Conservation (phyloP, 2,113 vertebrate species). For the Zapornia atra region DNA sequence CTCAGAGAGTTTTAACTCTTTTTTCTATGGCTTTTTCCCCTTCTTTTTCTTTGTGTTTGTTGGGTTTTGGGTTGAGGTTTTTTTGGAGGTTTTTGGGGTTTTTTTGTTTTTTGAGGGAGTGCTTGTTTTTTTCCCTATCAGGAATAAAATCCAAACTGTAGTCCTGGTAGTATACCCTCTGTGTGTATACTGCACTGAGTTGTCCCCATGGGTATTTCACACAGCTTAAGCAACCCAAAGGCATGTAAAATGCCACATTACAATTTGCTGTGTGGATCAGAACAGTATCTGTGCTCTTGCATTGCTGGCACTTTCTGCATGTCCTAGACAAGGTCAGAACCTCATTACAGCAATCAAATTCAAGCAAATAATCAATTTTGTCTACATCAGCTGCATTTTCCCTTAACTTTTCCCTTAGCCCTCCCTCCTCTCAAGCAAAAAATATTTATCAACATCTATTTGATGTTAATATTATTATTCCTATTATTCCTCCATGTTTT, state of each 20-base stretch:
- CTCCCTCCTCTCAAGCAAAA: neutral
- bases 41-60: neutral
- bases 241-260: conserved; percentile 15
- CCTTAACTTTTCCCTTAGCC: neutral
- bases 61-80: neutral
- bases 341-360: conserved; percentile 36
- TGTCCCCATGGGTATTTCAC: conserved; percentile 76
- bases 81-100: neutral
- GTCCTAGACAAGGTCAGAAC: conserved; percentile 74
- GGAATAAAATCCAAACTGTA: conserved; percentile 74
- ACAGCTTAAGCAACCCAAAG: conserved; percentile 31
- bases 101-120: neutral
- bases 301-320: conserved; percentile 57
- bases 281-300: conserved; percentile 21
- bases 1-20: conserved; percentile 57
- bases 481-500: neutral
- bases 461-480: neutral
- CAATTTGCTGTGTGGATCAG: conserved; percentile 37
- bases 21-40: neutral
- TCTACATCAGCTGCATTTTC: conserved; percentile 20
- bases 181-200: conserved; percentile 55
- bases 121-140: neutral
- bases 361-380: conserved; percentile 59
- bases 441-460: neutral
- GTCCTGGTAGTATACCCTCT: neutral